Evolutionary conservation across 2,113 vertebrate species (phyloP).

Genomic region (Baryphthengus martii): DNA sequence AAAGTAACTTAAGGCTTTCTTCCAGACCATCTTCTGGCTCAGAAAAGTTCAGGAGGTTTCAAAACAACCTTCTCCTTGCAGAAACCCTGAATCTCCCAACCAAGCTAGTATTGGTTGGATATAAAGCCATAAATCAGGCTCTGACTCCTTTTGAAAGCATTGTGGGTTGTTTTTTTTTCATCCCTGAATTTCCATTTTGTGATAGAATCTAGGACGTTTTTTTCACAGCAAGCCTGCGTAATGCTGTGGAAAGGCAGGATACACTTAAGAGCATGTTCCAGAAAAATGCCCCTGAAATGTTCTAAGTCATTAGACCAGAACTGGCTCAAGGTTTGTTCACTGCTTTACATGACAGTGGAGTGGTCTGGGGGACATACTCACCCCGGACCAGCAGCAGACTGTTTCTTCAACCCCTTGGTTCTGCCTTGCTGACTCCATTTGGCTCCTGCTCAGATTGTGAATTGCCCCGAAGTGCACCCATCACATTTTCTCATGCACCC

Average conservation of each 20-base stretch:
- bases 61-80: not conserved
- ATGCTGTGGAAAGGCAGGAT: not conserved
- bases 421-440: not conserved
- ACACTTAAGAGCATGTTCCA: not conserved
- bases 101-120: not conserved
- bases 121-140: conserved; percentile 25
- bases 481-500: not conserved
- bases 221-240: not conserved
- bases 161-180: not conserved
- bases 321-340: not conserved
- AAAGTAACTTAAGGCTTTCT: not conserved
- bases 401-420: not conserved
- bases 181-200: not conserved
- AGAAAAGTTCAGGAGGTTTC: conserved; percentile 8
- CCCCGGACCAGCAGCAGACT: not conserved
- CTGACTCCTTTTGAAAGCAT: not conserved
- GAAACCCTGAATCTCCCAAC: not conserved
- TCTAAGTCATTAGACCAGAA: not conserved
- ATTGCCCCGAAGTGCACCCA: not conserved
- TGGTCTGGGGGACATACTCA: not conserved
- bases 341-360: not conserved
- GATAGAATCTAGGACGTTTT: not conserved
- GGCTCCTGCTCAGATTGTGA: not conserved
- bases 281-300: not conserved
- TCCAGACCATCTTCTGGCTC: not conserved